These are phyloP conservation scores for Acleris laterana DNA, from an alignment of 2,888 invertebrate species.

Conservation along the genomic window DNA sequence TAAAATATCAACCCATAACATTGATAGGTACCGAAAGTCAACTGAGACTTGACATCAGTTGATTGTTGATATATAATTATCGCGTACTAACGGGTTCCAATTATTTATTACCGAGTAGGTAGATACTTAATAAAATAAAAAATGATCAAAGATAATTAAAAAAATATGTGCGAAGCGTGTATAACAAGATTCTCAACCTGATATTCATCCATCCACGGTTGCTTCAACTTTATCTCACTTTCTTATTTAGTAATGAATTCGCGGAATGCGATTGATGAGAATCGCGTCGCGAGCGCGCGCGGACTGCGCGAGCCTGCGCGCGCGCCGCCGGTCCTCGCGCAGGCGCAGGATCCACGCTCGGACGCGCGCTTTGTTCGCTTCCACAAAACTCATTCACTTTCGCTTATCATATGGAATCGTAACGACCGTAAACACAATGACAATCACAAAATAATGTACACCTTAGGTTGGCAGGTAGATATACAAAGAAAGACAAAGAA, in stretches of 20 bases:
- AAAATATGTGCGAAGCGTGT: slow-evolving; percentile 27
- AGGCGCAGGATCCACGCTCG: slow-evolving; percentile 74
- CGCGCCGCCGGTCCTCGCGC: slow-evolving; percentile 43
- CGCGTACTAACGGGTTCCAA: no score
- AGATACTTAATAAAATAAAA: neutral
- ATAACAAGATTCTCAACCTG: slow-evolving; percentile 52
- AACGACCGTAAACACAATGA: slow-evolving; percentile 46
- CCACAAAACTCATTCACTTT: slow-evolving; percentile 71
- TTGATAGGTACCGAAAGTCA: no score
- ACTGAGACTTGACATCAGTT: no score
- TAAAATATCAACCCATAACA: no score
- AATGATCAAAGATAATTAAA: slow-evolving; percentile 32
- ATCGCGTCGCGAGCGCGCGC: slow-evolving; percentile 49
- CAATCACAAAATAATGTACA: slow-evolving; percentile 21
- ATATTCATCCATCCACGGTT: slow-evolving; percentile 70
- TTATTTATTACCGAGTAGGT: no score
- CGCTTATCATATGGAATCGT: slow-evolving; percentile 60
- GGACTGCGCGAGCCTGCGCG: slow-evolving; percentile 45
- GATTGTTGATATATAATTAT: no score
- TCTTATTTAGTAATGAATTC: slow-evolving; percentile 53
- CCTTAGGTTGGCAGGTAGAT: neutral
- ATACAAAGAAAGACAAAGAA: neutral
- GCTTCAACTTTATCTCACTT: slow-evolving; percentile 57
- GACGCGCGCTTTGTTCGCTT: slow-evolving; percentile 71
- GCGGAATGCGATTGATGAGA: slow-evolving; percentile 43